phyloP scores from a whole-genome alignment of 1,140 invertebrate genomes.

The Phymastichus coffea region DNA sequence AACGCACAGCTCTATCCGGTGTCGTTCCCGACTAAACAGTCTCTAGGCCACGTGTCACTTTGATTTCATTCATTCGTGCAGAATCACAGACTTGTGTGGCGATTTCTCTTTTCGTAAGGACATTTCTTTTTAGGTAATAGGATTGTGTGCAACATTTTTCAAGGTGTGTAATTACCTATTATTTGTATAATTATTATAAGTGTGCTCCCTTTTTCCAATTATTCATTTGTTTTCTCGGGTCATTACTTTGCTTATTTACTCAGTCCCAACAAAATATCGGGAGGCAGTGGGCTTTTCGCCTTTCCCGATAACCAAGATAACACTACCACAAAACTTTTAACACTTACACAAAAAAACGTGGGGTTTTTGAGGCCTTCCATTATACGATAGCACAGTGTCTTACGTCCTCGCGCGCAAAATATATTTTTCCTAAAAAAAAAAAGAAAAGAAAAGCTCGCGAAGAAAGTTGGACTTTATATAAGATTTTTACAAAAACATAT shows the following conservation, averaged over 20 bases:
- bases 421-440: conserved; percentile 9
- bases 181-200: neutral
- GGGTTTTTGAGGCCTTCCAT: conserved; percentile 27
- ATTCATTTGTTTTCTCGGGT: no score
- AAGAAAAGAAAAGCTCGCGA: conserved; percentile 1
- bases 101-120: no score
- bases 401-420: conserved; percentile 12
- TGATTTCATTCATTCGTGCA: conserved; percentile 9
- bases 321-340: no score
- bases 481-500: conserved; percentile 17
- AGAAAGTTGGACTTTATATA: conserved; percentile 15
- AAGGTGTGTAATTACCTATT: neutral
- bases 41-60: conserved; percentile 2
- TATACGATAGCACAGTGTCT: conserved; percentile 15
- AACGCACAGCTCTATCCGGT: no score
- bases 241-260: no score
- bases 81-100: no score
- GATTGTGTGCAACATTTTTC: conserved; percentile 13
- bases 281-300: no score
- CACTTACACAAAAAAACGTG: no score
- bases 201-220: neutral
- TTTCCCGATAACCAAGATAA: no score
- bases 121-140: no score
- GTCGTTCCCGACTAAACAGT: conserved; percentile 1
- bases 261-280: no score